Evolutionary conservation across 2,113 vertebrate genomes (phyloP).

Genomic region (Laticauda laticaudata): DNA sequence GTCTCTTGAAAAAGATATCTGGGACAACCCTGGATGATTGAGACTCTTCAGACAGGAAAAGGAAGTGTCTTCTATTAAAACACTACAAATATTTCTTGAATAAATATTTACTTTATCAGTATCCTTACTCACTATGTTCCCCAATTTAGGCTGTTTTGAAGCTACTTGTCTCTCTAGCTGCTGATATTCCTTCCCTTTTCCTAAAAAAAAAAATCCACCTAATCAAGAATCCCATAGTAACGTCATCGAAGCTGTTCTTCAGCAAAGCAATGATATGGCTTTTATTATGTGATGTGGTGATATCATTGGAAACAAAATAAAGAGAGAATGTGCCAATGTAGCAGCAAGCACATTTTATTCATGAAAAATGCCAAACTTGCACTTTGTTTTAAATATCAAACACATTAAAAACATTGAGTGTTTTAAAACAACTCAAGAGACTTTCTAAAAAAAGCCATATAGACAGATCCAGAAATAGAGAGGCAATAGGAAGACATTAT

Average conservation of each 20-base stretch:
- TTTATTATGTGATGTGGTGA: background rate
- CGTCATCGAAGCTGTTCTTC: background rate
- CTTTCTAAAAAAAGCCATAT: background rate
- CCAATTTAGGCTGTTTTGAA: background rate
- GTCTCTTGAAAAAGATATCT: background rate
- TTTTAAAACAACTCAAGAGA: background rate
- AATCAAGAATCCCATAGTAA: background rate
- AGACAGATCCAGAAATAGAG: background rate
- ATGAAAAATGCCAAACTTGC: background rate
- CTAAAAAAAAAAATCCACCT: background rate
- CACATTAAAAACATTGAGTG: background rate
- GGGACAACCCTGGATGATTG: background rate
- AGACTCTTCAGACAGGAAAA: background rate
- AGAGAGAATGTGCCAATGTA: background rate
- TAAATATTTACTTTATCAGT: background rate
- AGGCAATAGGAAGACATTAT: background rate
- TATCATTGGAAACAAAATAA: background rate
- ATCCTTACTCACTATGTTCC: background rate
- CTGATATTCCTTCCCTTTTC: background rate
- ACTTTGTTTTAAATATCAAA: background rate
- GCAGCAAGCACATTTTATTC: background rate
- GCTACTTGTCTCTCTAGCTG: background rate
- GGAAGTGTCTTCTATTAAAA: background rate
- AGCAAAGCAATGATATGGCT: background rate
- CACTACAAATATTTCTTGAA: background rate